phyloP scores from a whole-genome alignment of 2,113 vertebrate genomes.

The Picathartes gymnocephalus region DNA sequence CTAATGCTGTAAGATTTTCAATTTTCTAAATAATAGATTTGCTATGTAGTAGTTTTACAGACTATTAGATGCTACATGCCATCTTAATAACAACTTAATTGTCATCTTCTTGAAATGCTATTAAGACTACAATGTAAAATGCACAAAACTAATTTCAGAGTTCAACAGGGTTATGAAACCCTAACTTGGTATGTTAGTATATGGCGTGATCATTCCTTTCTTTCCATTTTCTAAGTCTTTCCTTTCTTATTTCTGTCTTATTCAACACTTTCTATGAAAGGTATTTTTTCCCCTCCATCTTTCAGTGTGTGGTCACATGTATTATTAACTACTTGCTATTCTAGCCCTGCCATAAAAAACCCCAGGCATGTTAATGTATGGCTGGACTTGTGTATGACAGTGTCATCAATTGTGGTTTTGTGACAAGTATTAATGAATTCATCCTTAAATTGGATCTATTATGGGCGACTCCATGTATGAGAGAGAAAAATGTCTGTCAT shows the following conservation, averaged over 20 bases:
- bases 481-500: background rate
- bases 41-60: background rate
- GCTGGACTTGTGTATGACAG: background rate
- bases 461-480: background rate
- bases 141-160: background rate
- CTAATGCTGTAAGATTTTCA: background rate
- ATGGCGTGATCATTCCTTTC: background rate
- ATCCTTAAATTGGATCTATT: background rate
- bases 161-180: background rate
- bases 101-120: background rate
- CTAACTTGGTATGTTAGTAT: background rate
- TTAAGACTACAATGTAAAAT: background rate
- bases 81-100: background rate
- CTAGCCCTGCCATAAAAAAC: background rate
- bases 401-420: background rate
- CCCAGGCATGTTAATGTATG: background rate
- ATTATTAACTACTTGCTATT: constrained; percentile 27
- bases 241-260: background rate
- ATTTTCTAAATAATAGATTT: background rate
- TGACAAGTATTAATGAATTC: constrained; percentile 4
- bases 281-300: background rate
- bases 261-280: background rate
- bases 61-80: background rate
- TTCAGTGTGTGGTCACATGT: background rate
- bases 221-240: background rate